These are phyloP conservation scores for Trichonephila inaurata DNA, from an alignment of 1,140 invertebrate species.

Conservation along the genomic window DNA sequence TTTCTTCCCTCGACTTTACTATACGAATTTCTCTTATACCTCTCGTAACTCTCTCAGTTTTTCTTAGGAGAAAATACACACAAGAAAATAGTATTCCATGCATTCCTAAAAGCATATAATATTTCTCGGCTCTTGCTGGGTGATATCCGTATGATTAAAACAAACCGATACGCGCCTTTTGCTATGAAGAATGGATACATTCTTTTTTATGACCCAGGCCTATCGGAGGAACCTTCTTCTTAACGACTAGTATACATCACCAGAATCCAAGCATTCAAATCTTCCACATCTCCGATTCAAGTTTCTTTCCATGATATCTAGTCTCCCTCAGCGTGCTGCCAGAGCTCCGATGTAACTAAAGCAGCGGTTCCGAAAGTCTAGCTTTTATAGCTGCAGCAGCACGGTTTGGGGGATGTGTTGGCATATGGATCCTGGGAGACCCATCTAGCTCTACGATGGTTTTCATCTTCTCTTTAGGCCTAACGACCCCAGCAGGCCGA, in stretches of 20 bases:
- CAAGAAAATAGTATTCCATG: constrained; percentile 1
- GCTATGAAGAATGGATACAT: constrained; percentile 73
- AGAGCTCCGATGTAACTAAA: constrained; percentile 67
- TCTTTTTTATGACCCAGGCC: constrained; percentile 69
- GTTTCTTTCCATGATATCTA: constrained; percentile 67
- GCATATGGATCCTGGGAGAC: constrained; percentile 76
- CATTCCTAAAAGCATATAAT: constrained; percentile 31
- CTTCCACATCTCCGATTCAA: constrained; percentile 75
- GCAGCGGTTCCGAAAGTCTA: constrained; percentile 44
- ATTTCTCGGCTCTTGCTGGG: constrained; percentile 43
- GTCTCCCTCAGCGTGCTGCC: constrained; percentile 58
- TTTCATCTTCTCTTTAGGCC: constrained; percentile 77
- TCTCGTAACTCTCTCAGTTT: background rate
- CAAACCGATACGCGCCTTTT: constrained; percentile 69
- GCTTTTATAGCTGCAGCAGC: constrained; percentile 69
- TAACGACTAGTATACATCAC: constrained; percentile 74
- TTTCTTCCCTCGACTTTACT: background rate
- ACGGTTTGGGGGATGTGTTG: constrained; percentile 68
- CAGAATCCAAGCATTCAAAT: constrained; percentile 76
- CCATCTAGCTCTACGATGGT: constrained; percentile 73
- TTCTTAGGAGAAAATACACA: background rate
- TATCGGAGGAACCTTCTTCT: constrained; percentile 60
- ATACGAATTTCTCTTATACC: constrained; percentile 24
- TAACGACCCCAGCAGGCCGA: constrained; percentile 76
- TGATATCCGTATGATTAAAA: constrained; percentile 63